Conservation (phyloP, 2,113 vertebrate genomes). For the Columba livia region DNA sequence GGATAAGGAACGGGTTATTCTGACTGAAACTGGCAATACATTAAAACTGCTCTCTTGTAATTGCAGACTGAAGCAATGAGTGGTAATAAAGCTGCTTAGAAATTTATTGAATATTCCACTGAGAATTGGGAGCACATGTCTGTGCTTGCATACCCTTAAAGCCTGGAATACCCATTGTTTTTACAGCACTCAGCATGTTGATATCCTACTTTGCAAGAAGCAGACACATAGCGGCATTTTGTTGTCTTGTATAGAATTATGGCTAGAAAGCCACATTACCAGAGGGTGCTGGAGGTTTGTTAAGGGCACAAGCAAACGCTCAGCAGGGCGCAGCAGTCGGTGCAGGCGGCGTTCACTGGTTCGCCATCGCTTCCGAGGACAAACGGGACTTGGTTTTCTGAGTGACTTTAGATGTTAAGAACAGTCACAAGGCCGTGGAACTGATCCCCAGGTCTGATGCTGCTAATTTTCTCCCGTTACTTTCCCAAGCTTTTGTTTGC, state of each 20-base stretch:
- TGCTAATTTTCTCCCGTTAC: background rate
- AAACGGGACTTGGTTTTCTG: background rate
- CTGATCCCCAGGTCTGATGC: background rate
- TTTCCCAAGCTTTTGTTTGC: conserved; percentile 19
- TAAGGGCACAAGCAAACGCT: too few relatives aligned
- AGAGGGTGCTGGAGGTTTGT: background rate
- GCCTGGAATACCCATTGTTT: background rate
- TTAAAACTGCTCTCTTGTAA: background rate
- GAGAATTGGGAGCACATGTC: background rate
- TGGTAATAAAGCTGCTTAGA: background rate
- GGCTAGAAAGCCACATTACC: background rate
- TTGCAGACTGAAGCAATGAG: background rate
- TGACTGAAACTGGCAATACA: background rate
- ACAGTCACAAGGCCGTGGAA: background rate
- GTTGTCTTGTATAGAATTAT: background rate
- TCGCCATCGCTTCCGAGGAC: background rate
- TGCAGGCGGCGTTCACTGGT: background rate
- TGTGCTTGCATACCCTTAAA: background rate
- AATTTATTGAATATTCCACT: background rate
- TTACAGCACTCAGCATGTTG: background rate
- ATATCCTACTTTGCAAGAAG: background rate
- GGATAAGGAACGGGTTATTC: background rate
- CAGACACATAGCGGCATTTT: background rate
- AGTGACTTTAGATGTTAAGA: background rate
- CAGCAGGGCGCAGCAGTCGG: background rate